These are phyloP conservation scores for Myiotriccus ornatus DNA, from an alignment of 2,797 vertebrate species.

Conservation along the genomic window DNA sequence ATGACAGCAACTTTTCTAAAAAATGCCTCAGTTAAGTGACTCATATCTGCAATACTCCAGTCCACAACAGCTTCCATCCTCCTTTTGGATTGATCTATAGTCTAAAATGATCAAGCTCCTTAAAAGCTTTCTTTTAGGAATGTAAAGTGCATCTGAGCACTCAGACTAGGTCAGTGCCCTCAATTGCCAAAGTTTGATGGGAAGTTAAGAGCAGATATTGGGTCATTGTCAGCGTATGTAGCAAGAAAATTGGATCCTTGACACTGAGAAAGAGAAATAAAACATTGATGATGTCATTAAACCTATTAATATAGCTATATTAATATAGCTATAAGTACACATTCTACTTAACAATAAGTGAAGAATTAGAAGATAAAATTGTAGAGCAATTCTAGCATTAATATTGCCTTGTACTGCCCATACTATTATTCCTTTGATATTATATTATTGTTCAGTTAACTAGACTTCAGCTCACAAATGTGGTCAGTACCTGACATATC, in stretches of 20 bases:
- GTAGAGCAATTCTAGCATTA: not conserved
- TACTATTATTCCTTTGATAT: not conserved
- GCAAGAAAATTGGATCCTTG: conserved; percentile 16
- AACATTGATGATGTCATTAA: not conserved
- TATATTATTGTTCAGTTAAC: not conserved
- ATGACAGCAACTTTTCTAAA: conserved; percentile 6
- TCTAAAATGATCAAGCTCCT: conserved; percentile 24
- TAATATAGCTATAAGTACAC: not conserved
- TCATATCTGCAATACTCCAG: not conserved
- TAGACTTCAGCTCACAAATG: not conserved
- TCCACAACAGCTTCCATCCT: not conserved
- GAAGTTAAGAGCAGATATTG: conserved; percentile 18
- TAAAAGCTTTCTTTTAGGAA: conserved; percentile 20
- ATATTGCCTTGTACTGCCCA: not conserved
- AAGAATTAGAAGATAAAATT: not conserved
- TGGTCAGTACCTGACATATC: not conserved
- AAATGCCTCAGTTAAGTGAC: not conserved
- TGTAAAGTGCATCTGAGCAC: not conserved
- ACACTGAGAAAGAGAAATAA: not conserved
- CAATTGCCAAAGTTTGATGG: conserved; percentile 9
- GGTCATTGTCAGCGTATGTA: not conserved
- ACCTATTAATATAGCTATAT: not conserved
- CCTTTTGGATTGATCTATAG: conserved; percentile 16
- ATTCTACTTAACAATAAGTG: not conserved
- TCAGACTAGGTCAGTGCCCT: conserved; percentile 34